Conservation (phyloP, 2,113 vertebrate species). For the Lycaon pictus region DNA sequence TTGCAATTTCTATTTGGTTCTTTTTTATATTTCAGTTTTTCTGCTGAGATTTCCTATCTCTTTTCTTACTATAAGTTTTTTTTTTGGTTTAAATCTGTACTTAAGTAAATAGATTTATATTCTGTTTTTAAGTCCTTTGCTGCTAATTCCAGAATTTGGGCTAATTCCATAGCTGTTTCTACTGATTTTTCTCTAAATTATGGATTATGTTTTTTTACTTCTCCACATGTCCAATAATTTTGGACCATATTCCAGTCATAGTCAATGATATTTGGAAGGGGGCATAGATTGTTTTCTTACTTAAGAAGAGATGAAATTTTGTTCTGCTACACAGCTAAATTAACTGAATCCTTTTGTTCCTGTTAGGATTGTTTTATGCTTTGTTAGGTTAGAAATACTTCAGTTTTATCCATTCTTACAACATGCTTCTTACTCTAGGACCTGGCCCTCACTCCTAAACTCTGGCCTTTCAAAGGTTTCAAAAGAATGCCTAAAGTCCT, state of each 20-base stretch:
- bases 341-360: neutral
- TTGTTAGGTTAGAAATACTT: neutral
- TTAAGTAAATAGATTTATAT: neutral
- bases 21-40: neutral
- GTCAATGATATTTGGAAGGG: neutral
- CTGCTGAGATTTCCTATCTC: neutral
- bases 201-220: neutral
- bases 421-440: neutral
- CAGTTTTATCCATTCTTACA: neutral
- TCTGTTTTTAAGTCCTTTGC: neutral
- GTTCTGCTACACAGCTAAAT: neutral
- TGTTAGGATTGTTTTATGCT: neutral
- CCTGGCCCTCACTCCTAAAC: neutral
- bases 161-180: neutral
- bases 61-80: neutral
- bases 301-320: neutral
- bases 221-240: neutral
- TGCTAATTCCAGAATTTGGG: neutral
- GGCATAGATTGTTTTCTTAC: neutral
- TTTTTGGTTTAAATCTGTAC: neutral
- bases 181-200: neutral
- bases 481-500: neutral
- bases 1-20: neutral
- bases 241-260: neutral
- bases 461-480: neutral